Base-by-base conservation (phyloP, 2,888 invertebrate genomes). In the Drosophila infuscata region DNA sequence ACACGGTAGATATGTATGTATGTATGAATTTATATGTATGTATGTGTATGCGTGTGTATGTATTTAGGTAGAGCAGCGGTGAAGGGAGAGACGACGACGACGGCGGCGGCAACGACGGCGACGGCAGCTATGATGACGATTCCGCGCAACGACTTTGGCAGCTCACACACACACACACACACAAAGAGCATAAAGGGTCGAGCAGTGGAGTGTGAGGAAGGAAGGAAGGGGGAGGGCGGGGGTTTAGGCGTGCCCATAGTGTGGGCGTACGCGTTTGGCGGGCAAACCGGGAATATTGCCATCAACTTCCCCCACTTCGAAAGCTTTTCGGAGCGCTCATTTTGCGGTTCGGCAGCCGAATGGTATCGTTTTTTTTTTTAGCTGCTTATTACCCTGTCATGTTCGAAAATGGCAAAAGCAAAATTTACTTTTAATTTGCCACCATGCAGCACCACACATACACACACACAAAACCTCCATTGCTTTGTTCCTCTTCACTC, bases 401-500 rank as follows among this genome's bases (percentile, higher is more conserved):
- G 65, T 66, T 68, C 61, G 58, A 66, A 46, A 82, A 72, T 67
- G 56, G 72, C 64, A 64, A 75, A 73, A 63, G 60, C 67, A 70
- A 82, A 82, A 82, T 75, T 70, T 80, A 76, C 72, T 72, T 82
- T 79, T 82, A 81, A 82, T 83, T 82, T 80, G 64, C 72, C 53
- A 54, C 70, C 70, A 62, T 36, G 41, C 48, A 36, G 51, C n/a
- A 12, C 6, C 20, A n/a, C 33, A 46, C 36, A 15, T 20, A 12
- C 20, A 43, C 20, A 20, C 46, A 46, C 12, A 46, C 20, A 46
- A 20, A 46, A 46, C 46, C 15, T 46, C 46, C 15, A 0, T 8
- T 15, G 15, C 46, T 15, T 25, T 58, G 43, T 38, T 20, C 35
- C 32, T 35, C n/a, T 30, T 25, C 33, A 2, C 32, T n/a, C 67